Conservation (phyloP, 2,113 vertebrate species). For the Beaufortia kweichowensis region DNA sequence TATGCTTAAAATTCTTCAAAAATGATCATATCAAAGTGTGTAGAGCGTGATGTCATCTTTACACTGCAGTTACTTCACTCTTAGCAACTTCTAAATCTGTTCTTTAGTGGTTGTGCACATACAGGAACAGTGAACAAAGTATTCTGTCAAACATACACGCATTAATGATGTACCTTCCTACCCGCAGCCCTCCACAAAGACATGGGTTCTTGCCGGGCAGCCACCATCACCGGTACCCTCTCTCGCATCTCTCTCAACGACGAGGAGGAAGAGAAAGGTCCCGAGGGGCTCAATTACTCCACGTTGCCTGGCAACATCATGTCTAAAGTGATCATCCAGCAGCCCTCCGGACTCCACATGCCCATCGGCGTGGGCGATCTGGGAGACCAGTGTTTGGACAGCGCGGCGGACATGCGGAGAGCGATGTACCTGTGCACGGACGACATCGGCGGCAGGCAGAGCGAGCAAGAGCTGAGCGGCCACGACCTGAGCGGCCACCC, state of each 20-base stretch:
- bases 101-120: background rate
- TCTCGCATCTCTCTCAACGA: slow-evolving; percentile 97
- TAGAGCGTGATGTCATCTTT: background rate
- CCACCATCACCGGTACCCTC: slow-evolving; percentile 94
- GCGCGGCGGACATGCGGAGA: slow-evolving; percentile 85
- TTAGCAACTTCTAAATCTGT: background rate
- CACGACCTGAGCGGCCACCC: slow-evolving; percentile 76
- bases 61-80: too few species aligned
- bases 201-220: slow-evolving; percentile 93
- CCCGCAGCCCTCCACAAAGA: slow-evolving; percentile 95
- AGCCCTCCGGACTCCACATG: slow-evolving; percentile 91
- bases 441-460: slow-evolving; percentile 86
- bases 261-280: slow-evolving; percentile 90
- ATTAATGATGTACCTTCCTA: slow-evolving; percentile 40
- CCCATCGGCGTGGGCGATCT: slow-evolving; percentile 89
- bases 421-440: slow-evolving; percentile 97
- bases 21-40: background rate
- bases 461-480: slow-evolving; percentile 87
- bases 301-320: slow-evolving; percentile 97
- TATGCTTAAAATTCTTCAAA: background rate
- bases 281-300: slow-evolving; percentile 94
- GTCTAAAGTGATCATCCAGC: slow-evolving; percentile 98
- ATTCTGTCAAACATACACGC: background rate
- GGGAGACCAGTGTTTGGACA: slow-evolving; percentile 86
- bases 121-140: background rate